Percentiles rank a stretch among this genome's conserved stretches.
phyloP scores from a whole-genome alignment of 2,888 invertebrate species.

The Agrochola lota region DNA sequence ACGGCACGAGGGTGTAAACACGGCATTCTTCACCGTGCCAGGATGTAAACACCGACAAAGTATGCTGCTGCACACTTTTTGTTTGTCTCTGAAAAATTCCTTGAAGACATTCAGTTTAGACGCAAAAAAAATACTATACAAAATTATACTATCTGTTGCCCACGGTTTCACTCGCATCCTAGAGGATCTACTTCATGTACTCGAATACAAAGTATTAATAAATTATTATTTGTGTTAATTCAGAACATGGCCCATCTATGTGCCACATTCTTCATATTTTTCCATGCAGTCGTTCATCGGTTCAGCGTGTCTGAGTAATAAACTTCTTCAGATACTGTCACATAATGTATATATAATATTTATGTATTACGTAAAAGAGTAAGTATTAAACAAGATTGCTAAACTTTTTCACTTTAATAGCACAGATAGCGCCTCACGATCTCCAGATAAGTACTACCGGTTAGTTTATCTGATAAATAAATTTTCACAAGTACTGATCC shows the following conservation, averaged over 20 bases:
- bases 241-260: not conserved
- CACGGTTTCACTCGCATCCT: not conserved
- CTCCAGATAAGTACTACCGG: not conserved
- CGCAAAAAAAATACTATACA: not conserved
- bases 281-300: not conserved
- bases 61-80: slow-evolving; percentile 57
- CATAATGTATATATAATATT: no score
- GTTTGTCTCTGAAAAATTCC: slow-evolving; percentile 57
- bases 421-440: not conserved
- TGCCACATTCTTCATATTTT: not conserved
- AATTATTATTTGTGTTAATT: not conserved
- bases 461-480: no score
- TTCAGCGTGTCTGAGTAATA: not conserved
- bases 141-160: not conserved
- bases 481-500: not conserved
- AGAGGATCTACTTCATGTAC: not conserved
- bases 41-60: slow-evolving; percentile 65
- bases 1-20: slow-evolving; percentile 47
- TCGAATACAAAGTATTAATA: not conserved
- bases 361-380: no score
- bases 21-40: slow-evolving; percentile 57
- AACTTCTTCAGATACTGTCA: not conserved
- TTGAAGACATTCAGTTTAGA: slow-evolving; percentile 14
- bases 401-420: no score
- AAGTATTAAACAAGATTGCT: no score